Base-by-base conservation (phyloP, 2,888 invertebrate species). In the Megaustenia siamemsis region DNA sequence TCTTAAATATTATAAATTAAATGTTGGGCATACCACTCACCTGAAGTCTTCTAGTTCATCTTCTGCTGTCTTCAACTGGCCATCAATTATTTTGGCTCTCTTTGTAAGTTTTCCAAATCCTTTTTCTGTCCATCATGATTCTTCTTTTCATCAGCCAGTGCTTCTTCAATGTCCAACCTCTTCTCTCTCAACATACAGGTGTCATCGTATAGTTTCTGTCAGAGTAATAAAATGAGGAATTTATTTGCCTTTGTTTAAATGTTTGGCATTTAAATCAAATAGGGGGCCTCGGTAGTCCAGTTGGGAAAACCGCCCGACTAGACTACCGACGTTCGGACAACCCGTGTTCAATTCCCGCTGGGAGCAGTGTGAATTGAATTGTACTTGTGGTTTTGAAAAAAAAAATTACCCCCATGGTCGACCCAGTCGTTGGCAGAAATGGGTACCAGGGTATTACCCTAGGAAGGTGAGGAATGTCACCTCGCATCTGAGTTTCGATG, bases 21-120 rank as follows among this genome's bases (percentile, higher is more conserved):
- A 10, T 56, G 24, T 21, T 56, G 24, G 60, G 1, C 28, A 21
- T 15, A 63, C 8, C 43, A 73, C 78, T 63, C 80, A 94, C 94
- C 93, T 94, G 94, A 94, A 94, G 43, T 93, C 94, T 86, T 94
- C 94, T 21, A 94, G 87, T 76, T 94, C 94, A 84, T 92, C 90
- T 83, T 93, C 92, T 1, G 94, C 94, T 35, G 89, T 89, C 83
- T 92, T 93, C 60, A 94, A 86, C 8, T 92, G 92, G 45, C 87
- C 87, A 49, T 93, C 93, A 71, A 94, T 92, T 78, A 94, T 90
- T 87, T 93, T 93, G 24, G 92, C 90, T 81, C 93, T 94, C 88
- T 93, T 94, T 92, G 91, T 80, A 94, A 88, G 68, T 88, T 90
- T 43, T 94, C 94, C 18, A 91, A 86, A 49, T 94, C 94, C 85